Conservation (phyloP, 2,113 vertebrate species). For the Emydocephalus ijimae region DNA sequence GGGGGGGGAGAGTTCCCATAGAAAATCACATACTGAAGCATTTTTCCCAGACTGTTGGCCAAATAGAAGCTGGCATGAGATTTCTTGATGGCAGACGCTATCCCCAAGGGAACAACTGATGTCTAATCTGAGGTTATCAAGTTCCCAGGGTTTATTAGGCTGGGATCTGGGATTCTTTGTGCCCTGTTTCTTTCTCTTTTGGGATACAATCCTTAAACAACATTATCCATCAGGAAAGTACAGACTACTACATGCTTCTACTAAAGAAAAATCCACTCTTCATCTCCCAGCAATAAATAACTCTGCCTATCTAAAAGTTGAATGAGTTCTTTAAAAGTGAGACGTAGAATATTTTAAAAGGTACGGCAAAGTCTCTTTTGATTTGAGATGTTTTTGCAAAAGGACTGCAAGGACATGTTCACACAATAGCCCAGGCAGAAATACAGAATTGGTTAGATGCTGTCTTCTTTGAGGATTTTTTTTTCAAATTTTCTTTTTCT, state of each 20-base stretch:
- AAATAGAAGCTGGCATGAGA: neutral
- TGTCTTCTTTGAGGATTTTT: neutral
- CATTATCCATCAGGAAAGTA: neutral
- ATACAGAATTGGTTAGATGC: neutral
- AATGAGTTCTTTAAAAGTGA: neutral
- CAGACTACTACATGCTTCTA: neutral
- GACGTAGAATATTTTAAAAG: neutral
- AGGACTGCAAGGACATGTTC: neutral
- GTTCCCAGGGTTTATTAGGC: neutral
- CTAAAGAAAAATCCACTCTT: neutral
- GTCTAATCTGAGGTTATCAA: neutral
- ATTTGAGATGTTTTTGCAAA: neutral
- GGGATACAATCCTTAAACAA: neutral
- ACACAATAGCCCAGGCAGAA: neutral
- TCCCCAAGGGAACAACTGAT: neutral
- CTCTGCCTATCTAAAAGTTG: neutral
- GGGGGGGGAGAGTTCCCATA: neutral
- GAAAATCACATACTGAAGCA: neutral
- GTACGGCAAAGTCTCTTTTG: neutral
- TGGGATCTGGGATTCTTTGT: neutral
- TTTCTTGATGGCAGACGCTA: neutral
- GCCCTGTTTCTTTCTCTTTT: neutral
- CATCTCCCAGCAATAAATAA: neutral
- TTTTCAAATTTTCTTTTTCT: no score
- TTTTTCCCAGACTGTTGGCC: neutral